Evolutionary conservation across 2,888 invertebrate species (phyloP).

Genomic region (Anthophora plumipes): DNA sequence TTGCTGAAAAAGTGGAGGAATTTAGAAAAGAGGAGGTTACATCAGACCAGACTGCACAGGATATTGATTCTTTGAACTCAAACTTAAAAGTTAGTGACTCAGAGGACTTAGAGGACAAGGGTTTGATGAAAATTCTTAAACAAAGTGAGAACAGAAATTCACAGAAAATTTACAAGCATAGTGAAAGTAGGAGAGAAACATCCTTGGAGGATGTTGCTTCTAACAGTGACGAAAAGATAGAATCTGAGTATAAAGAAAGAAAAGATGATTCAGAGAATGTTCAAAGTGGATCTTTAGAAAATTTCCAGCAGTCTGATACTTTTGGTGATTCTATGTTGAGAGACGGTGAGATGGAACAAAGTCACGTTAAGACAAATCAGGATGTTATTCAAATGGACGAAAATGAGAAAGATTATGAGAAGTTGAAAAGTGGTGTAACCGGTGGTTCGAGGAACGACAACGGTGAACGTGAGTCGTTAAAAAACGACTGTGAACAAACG

Average conservation of each 20-base stretch:
- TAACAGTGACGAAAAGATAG: not conserved
- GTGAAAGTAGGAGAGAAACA: not conserved
- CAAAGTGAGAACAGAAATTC: not conserved
- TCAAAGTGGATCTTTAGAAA: not conserved
- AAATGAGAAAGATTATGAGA: slow-evolving; percentile 19
- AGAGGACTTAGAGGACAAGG: not conserved
- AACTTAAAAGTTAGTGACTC: not conserved
- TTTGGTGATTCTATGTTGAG: slow-evolving; percentile 47
- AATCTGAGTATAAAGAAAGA: not conserved
- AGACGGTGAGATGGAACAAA: not conserved
- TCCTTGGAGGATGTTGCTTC: not conserved
- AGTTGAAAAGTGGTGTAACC: slow-evolving; percentile 4
- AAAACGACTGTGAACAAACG: slow-evolving; percentile 48
- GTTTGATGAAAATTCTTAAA: not conserved
- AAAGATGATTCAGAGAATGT: not conserved
- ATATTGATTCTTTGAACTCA: not conserved
- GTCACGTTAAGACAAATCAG: not conserved
- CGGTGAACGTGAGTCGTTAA: slow-evolving; percentile 16
- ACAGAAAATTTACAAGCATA: too few relatives aligned
- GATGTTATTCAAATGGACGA: not conserved
- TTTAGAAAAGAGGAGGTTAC: slow-evolving; percentile 23
- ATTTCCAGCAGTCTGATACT: not conserved
- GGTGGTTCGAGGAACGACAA: slow-evolving; percentile 22
- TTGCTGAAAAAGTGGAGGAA: not conserved
- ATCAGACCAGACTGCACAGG: not conserved